A percentile compares a stretch with the other conserved stretches of the same genome.
Conservation (phyloP, 2,113 vertebrate species). For the Dipodomys spectabilis region DNA sequence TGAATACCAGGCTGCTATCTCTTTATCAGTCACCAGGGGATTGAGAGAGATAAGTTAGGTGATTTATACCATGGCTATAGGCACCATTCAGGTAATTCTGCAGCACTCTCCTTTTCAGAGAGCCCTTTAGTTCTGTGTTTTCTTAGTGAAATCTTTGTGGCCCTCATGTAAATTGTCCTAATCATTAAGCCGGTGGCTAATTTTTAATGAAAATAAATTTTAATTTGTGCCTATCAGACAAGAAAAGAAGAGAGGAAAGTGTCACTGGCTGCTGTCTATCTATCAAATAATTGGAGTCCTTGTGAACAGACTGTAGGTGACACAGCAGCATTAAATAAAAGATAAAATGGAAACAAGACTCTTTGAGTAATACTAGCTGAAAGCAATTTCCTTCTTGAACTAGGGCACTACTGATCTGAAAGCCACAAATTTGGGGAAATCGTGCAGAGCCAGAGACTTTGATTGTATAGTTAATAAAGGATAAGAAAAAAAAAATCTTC, state of each 20-base stretch:
- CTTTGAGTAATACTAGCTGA: slow-evolving; percentile 84
- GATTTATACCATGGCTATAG: neutral
- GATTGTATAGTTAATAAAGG: slow-evolving; percentile 83
- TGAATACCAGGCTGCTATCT: neutral
- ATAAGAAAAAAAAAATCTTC: slow-evolving; percentile 75
- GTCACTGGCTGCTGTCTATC: slow-evolving; percentile 12
- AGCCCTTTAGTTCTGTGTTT: neutral
- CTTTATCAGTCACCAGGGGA: neutral
- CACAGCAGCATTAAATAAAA: slow-evolving; percentile 82
- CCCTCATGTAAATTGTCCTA: neutral
- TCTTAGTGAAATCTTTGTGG: neutral
- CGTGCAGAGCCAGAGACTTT: slow-evolving; percentile 81
- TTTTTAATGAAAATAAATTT: slow-evolving; percentile 55
- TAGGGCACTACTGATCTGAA: slow-evolving; percentile 79
- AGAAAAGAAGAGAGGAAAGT: slow-evolving; percentile 47
- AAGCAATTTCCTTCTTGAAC: slow-evolving; percentile 82
- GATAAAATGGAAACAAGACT: slow-evolving; percentile 81
- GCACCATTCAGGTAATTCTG: slow-evolving; percentile 20
- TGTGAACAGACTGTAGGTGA: slow-evolving; percentile 65
- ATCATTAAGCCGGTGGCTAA: neutral
- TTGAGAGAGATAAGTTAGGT: neutral
- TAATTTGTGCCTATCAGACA: slow-evolving; percentile 27
- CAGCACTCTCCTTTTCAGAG: slow-evolving; percentile 12
- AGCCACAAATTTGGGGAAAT: slow-evolving; percentile 76
- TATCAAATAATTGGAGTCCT: slow-evolving; percentile 60